Base-by-base conservation (phyloP, 2,888 invertebrate genomes). In the Rhogogaster chlorosoma region DNA sequence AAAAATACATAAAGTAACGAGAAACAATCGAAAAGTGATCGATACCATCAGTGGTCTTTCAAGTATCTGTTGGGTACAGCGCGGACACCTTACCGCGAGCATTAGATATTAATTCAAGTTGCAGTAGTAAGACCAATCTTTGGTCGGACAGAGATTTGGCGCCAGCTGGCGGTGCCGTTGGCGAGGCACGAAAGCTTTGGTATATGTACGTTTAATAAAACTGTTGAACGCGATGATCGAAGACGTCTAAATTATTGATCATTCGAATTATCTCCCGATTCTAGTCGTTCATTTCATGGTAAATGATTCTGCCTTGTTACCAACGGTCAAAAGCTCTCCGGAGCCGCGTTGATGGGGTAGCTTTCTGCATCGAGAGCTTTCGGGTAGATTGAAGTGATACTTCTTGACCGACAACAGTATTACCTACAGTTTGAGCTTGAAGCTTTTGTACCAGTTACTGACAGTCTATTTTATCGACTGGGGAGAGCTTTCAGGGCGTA, bases 21-120 rank as follows among this genome's bases (percentile, higher is more conserved):
- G 88, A 87, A 90, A 90, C 88, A 90, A 92, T 92, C 91, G 90
- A 91, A 91, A 88, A 83, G 86, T 87, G 89, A 92, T 92, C 92
- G 91, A 92, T 92, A 91, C 71, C 67, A 85, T 88, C 85, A 86
- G 87, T 86, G 87, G 86, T 83, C 82, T 70, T 61, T 80, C n/a
- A 61, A 75, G 64, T 78, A 84, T 84, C 64, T 36, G 61, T 77
- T 67, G 64, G 64, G 84, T 84, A 78, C 78, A 80, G 32, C 22
- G 61, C 80, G 77, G 64, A 85, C 85, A 71, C 80, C 85, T 83
- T 18, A 82, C 64, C 49, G 70, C 80, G 57, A 80, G 61, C 82
- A 53, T 80, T 67, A 49, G 82, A 82, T 49, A 49, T 85, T 83
- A 82, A 85, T 83, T 67, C 67, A 75, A 70, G 71, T 67, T 82